A percentile compares a stretch with the other conserved stretches of the same genome.
phyloP scores from a whole-genome alignment of 1,140 invertebrate genomes.

The Pararge aegeria region DNA sequence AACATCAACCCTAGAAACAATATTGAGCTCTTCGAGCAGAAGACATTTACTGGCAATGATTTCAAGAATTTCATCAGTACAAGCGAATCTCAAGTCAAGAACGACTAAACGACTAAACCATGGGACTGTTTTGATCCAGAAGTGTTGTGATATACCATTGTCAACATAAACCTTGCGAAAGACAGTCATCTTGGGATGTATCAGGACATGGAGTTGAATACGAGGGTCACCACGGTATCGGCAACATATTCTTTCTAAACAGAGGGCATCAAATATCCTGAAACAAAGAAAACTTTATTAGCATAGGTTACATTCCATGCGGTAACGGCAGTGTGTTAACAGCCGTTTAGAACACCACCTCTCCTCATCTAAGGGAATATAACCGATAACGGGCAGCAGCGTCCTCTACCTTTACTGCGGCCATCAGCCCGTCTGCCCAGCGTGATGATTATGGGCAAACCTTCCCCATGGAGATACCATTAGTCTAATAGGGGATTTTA shows the following conservation, averaged over 20 bases:
- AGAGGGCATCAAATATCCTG: slow-evolving; percentile 77
- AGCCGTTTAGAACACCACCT: too few relatives aligned
- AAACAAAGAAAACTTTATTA: slow-evolving; percentile 33
- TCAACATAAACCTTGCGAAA: slow-evolving; percentile 72
- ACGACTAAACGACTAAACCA: slow-evolving; percentile 63
- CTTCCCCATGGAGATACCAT: too few relatives aligned
- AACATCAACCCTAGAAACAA: slow-evolving; percentile 76
- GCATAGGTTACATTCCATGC: too few relatives aligned
- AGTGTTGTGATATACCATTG: slow-evolving; percentile 64
- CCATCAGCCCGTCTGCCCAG: too few relatives aligned
- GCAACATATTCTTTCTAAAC: slow-evolving; percentile 65
- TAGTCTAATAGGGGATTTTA: too few relatives aligned
- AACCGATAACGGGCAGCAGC: too few relatives aligned
- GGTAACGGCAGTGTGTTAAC: too few relatives aligned
- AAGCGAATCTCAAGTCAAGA: slow-evolving; percentile 77
- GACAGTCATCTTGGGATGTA: slow-evolving; percentile 68
- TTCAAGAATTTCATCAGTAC: slow-evolving; percentile 79
- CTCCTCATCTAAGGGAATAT: too few relatives aligned
- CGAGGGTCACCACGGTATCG: slow-evolving; percentile 65
- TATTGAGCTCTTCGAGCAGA: slow-evolving; percentile 76
- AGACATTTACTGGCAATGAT: slow-evolving; percentile 71
- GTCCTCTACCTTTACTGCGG: too few relatives aligned
- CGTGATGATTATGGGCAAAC: too few relatives aligned
- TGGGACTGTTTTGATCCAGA: slow-evolving; percentile 67
- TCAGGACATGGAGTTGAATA: slow-evolving; percentile 63